Base-by-base conservation (phyloP, 2,113 vertebrate genomes). In the Salvator merianae region DNA sequence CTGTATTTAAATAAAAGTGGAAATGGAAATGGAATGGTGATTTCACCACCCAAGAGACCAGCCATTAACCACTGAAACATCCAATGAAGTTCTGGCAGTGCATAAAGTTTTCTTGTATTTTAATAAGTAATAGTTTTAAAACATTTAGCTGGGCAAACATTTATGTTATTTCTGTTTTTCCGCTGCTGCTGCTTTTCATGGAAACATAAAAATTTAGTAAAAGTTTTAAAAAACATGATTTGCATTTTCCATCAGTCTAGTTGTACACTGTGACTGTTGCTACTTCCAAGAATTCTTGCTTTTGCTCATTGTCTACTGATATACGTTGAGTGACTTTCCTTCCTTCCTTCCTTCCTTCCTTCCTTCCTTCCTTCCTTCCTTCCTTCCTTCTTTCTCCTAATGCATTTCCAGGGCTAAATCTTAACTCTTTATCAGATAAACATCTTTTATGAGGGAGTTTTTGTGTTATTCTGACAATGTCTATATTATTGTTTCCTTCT, bases 111-210 rank as follows among this genome's bases (percentile, higher is more conserved):
- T 5, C 12, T 65, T 63, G 38, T 63, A 32, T 34, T 63, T 79
- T 16, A 59, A 14, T 59, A 38, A 84, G 13, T 40, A 43, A 18
- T 70, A 26, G 59, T 70, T 30, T 12, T 43, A 20, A 77, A 69
- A 77, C 12, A n/a, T 26, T 68, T n/a, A 68, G 30, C 2, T 59
- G 55, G 55, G 55, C 55, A 59, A 59, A 59, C 3, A 5, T 59
- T 59, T 59, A 14, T 18, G 55, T 59, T 59, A 20, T 24, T 28
- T 34, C 70, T 69, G n/a, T 2, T 16, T 69, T 73, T 79, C 47
- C n/a, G n/a, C n/a, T 83, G 69, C 30, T 69, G 30, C 50, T 85
- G 47, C 26, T 71, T 53, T 86, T 43, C 28, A 82, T 80, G 30
- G 7, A 20, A 77, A 13, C 9, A 1, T 24, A 24, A 66, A 2